Base-by-base conservation (phyloP, 2,888 invertebrate genomes). In the Lithophane semibrunnea region DNA sequence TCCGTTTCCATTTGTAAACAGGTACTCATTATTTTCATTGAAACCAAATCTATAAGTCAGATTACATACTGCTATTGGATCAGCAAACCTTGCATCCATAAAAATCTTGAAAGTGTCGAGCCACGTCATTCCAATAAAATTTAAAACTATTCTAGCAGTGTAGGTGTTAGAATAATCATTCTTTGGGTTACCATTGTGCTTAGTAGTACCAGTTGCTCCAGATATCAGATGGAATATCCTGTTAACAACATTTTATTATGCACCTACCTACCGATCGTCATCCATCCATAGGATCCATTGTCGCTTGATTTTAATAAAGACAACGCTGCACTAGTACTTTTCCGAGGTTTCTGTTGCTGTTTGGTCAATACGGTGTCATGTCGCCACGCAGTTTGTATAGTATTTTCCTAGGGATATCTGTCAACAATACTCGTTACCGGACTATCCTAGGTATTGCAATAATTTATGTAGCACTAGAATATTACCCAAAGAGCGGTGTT, bases 381-480 rank as follows among this genome's bases (percentile, higher is more conserved):
- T 18, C 58, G 37, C 65, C 24, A 49, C 12, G 29, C 42, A 58
- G 18, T 47, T 74, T 58, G 9, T 37, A 5, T 29, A 29, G 13
- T 56, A 64, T 52, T 49, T 29, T 72, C 42, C n/a, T 49, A 56
- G 18, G 24, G n/a, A 44, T 24, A 71, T 56, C 86, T 86, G 86
- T 76, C 60, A 76, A 84, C 83, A 84, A 84, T 72, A 67, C 10
- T 76, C 9, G 21, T 84, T 73, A 84, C 21, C 44, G 58, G 56
- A 60, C 84, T 52, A 83, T 60, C 44, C 58, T 69, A 83, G 29
- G 47, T 42, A 78, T 24, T 52, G 18, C 21, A 58, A 37, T 18
- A 24, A 21, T 29, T 37, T 37, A 63, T 56, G 18, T 21, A 49
- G 29, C 37, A 67, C 3, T 81, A n/a, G 13, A 64, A 24, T 24